Evolutionary conservation across 2,113 vertebrate species (phyloP).

Genomic region (Vulpes ferrilata): DNA sequence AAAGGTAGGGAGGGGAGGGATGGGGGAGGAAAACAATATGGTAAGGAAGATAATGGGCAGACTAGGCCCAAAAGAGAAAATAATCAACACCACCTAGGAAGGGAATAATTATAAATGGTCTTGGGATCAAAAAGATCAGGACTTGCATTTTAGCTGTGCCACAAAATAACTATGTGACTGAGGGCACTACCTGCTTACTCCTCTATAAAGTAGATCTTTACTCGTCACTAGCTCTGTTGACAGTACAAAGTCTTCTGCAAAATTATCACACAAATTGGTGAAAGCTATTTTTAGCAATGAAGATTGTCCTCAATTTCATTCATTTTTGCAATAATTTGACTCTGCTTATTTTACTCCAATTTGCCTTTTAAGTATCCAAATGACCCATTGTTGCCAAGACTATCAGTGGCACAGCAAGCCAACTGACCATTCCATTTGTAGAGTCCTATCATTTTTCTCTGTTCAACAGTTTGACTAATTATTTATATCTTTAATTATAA

Average conservation of each 20-base stretch:
- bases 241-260: not conserved
- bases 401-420: not conserved
- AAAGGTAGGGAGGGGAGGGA: no score
- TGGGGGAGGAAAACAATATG: not conserved
- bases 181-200: not conserved
- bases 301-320: not conserved
- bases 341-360: not conserved
- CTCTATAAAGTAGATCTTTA: not conserved
- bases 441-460: not conserved
- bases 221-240: not conserved
- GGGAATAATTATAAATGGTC: not conserved
- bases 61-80: not conserved
- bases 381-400: not conserved
- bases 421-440: not conserved
- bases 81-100: not conserved
- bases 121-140: not conserved
- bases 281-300: not conserved
- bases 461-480: not conserved
- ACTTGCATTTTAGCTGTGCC: not conserved
- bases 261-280: not conserved
- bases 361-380: not conserved
- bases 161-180: not conserved
- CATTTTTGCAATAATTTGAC: not conserved
- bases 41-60: not conserved
- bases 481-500: not conserved